Evolutionary conservation across 2,888 invertebrate genomes (phyloP), one percentile per base, ranked within the genome.

Genomic region (Leistus spinibarbis): DNA sequence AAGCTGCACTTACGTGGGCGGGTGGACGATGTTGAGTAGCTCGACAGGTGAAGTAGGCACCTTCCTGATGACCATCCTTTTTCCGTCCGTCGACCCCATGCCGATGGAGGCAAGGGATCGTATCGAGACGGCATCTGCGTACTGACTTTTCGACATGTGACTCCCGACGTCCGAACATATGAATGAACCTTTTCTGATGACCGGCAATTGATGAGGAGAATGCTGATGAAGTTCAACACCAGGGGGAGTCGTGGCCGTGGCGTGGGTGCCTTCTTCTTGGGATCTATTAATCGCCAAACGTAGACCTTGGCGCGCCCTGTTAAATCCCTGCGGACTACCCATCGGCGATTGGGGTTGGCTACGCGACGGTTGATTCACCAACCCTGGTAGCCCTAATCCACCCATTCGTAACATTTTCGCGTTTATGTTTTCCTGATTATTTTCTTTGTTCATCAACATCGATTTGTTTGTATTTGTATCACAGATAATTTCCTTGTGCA

Each of bases 71-170:
- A 94, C 94, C 89, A 95, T 90, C 87, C 93, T 93, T 80, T 92
- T 90, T 64, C 95, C 95, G 86, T 95, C 95, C 57, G 95, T 95
- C 78, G 95, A 95, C 40, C 95, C 95, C 91, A 95, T 92, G 68
- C 95, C 95, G 80, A 95, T 94, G 68, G 95, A 94, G 74, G 94
- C 93, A 80, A 94, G 89, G 64, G 94, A 94, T 78, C 93, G 88
- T 78, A 94, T 90, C 40, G 94, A 94, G 40, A 91, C 90, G 64
- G 91, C 91, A 86, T 93, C 93, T 69, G 88, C 87, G 79, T 86
- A 87, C 4, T 82, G 83, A 77, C 82, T 83, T 19, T 88, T 85
- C 77, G 85, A 84, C 66, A 79, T 76, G 78, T 89, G 87, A 80
- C 89, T 89, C 78, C 89, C 88, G 78, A 87, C 87, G 79, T 93